Percentiles rank a stretch among this genome's conserved stretches.
phyloP scores from a whole-genome alignment of 2,797 vertebrate genomes.

The Peromyscus aztecus region DNA sequence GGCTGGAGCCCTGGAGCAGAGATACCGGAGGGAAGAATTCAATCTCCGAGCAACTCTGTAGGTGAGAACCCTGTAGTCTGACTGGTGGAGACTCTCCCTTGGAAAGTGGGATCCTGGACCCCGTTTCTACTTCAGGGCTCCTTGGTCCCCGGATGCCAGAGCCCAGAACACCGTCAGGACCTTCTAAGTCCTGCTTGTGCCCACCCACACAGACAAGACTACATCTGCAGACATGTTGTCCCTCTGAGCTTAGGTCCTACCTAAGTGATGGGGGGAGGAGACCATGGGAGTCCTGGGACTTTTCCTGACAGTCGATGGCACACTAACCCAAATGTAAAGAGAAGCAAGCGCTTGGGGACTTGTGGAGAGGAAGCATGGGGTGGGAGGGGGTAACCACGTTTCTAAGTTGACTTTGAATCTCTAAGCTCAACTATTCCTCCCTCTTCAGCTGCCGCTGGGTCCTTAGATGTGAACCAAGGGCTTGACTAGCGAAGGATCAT shows the following conservation, averaged over 20 bases:
- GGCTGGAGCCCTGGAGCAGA: not conserved
- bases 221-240: not conserved
- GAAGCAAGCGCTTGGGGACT: not conserved
- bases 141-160: not conserved
- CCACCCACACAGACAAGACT: not conserved
- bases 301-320: not conserved
- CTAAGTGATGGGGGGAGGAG: not conserved
- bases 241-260: not conserved
- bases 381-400: not conserved
- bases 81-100: not conserved
- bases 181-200: not conserved
- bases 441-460: no score
- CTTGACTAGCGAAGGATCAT: not conserved
- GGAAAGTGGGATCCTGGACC: not conserved
- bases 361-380: not conserved
- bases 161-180: not conserved
- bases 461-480: not conserved
- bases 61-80: not conserved
- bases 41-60: not conserved
- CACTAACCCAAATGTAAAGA: not conserved
- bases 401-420: not conserved
- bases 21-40: not conserved
- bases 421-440: not conserved
- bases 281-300: not conserved
- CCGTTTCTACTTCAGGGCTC: not conserved